These are phyloP conservation scores for Vipera latastei DNA, from an alignment of 2,797 vertebrate species.

Conservation along the genomic window DNA sequence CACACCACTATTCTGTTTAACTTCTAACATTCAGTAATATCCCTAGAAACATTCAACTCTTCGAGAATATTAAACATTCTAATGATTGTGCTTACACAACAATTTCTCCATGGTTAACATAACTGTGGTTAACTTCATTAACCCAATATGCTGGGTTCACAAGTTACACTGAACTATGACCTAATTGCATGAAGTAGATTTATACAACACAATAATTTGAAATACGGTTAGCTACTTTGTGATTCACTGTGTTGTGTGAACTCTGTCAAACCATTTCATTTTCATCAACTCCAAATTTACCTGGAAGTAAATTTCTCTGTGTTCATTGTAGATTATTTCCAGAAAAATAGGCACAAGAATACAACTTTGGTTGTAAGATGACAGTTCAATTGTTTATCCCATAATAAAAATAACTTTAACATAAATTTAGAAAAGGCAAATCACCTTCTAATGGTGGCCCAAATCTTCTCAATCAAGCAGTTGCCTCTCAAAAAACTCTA, in stretches of 20 bases:
- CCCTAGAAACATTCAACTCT: not conserved
- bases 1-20: not conserved
- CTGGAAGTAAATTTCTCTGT: not conserved
- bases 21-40: not conserved
- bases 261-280: not conserved
- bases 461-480: not conserved
- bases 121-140: not conserved
- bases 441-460: not conserved
- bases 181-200: not conserved
- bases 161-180: not conserved
- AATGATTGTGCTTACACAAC: not conserved
- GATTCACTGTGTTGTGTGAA: not conserved
- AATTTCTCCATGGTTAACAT: not conserved
- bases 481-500: not conserved
- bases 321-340: not conserved
- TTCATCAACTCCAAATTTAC: not conserved
- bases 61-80: not conserved
- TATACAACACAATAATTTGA: not conserved
- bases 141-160: not conserved
- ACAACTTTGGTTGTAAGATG: not conserved
- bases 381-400: not conserved
- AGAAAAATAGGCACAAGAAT: not conserved
- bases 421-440: not conserved
- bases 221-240: not conserved
- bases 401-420: not conserved